A percentile compares a stretch with the other conserved stretches of the same genome.
phyloP scores from a whole-genome alignment of 2,797 vertebrate species.

The Eleutherodactylus coqui region DNA sequence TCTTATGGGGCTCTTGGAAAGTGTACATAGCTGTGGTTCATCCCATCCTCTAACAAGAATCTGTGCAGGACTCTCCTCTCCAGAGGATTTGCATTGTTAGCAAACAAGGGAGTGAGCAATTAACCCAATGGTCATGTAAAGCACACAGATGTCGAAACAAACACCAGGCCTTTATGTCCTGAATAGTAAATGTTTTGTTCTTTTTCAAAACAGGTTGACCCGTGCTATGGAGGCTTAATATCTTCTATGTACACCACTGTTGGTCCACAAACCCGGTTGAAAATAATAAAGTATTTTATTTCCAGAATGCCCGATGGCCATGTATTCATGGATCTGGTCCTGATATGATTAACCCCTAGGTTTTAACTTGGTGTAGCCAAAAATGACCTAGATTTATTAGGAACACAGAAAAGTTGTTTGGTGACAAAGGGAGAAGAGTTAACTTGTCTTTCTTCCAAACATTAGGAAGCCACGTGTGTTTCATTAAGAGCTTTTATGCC shows the following conservation, averaged over 20 bases:
- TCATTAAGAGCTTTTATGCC: conserved; percentile 48
- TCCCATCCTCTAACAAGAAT: not conserved
- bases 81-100: not conserved
- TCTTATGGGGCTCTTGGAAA: too few relatives aligned
- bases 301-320: too few relatives aligned
- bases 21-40: not conserved
- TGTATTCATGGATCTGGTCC: not conserved
- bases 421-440: conserved; percentile 37
- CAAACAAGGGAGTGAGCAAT: not conserved
- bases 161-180: not conserved
- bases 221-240: not conserved
- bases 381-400: conserved; percentile 31
- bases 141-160: not conserved
- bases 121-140: too few relatives aligned
- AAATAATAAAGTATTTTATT: not conserved
- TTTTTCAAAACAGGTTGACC: not conserved
- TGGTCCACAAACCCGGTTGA: not conserved
- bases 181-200: not conserved
- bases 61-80: not conserved
- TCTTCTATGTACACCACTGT: not conserved
- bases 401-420: conserved; percentile 4
- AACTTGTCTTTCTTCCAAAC: conserved; percentile 28
- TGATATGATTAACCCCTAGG: not conserved
- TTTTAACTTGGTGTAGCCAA: not conserved
- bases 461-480: conserved; percentile 45